These are phyloP conservation scores for Limnephilus rhombicus DNA, from an alignment of 2,888 invertebrate species.

Conservation along the genomic window DNA sequence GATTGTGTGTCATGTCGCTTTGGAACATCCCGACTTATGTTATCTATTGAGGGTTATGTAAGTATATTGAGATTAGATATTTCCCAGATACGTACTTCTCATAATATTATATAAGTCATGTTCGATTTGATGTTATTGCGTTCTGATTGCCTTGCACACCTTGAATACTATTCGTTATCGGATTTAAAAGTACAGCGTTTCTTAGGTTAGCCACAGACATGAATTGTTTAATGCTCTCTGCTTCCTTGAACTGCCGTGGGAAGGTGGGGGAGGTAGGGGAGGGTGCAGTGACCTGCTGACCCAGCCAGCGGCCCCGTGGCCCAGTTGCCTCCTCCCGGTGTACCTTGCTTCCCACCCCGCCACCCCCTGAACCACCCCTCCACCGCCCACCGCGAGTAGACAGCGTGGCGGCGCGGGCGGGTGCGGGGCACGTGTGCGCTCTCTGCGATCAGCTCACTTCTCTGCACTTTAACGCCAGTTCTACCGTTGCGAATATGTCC, in stretches of 20 bases:
- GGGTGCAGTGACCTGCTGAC: constrained; percentile 55
- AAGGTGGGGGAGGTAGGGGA: background rate
- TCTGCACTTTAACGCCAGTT: background rate
- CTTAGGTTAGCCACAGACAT: background rate
- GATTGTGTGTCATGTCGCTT: no score
- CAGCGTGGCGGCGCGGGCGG: constrained; percentile 24
- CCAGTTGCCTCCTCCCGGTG: constrained; percentile 30
- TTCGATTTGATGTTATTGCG: background rate
- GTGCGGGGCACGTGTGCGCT: background rate
- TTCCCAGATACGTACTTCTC: no score
- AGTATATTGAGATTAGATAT: no score
- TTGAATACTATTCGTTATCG: background rate
- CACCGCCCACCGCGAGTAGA: background rate
- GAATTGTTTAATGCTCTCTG: background rate
- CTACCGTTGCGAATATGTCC: background rate
- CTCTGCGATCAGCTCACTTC: no score
- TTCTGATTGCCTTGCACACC: background rate
- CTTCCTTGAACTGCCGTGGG: background rate
- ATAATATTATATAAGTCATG: no score
- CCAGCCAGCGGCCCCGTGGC: constrained; percentile 48
- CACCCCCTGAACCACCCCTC: background rate
- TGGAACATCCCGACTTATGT: no score
- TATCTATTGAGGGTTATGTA: no score
- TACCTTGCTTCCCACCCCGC: background rate
- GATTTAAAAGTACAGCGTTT: background rate